phyloP scores from a whole-genome alignment of 2,888 invertebrate species.

The Tyria jacobaeae region DNA sequence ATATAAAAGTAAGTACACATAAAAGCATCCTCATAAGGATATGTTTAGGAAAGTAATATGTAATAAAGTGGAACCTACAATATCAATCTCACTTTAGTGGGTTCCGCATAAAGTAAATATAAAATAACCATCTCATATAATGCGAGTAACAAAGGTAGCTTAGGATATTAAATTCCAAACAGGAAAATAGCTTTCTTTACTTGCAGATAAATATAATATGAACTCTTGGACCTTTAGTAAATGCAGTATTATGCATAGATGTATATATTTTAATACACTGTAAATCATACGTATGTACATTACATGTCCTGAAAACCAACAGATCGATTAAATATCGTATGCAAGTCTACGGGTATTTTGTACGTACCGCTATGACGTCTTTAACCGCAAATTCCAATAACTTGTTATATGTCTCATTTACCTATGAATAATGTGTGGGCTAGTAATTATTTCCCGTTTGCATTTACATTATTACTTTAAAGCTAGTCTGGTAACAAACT shows the following conservation, averaged over 20 bases:
- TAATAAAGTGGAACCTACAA: slow-evolving; percentile 3
- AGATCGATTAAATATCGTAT: slow-evolving; percentile 15
- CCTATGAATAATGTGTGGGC: slow-evolving; percentile 66
- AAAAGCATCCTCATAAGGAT: neutral
- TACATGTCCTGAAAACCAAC: neutral
- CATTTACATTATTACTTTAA: slow-evolving; percentile 43
- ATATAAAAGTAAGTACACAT: neutral
- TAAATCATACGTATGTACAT: neutral
- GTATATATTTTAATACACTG: neutral
- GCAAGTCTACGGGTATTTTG: slow-evolving; percentile 54
- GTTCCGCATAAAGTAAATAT: slow-evolving; percentile 30
- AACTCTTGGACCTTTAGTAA: slow-evolving; percentile 7
- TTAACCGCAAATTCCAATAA: slow-evolving; percentile 72
- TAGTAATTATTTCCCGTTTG: slow-evolving; percentile 70
- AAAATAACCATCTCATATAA: slow-evolving; percentile 35
- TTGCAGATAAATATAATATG: slow-evolving; percentile 22
- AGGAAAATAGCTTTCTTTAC: slow-evolving; percentile 25
- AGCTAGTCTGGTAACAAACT: slow-evolving; percentile 56
- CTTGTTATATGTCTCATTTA: slow-evolving; percentile 57
- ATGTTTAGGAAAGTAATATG: neutral
- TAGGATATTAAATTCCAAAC: slow-evolving; percentile 49
- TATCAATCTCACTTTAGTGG: slow-evolving; percentile 19
- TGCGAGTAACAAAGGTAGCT: slow-evolving; percentile 40
- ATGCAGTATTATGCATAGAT: neutral
- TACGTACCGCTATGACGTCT: slow-evolving; percentile 64